Percentiles rank a stretch among this genome's conserved stretches.
Evolutionary conservation across 2,113 vertebrate species (phyloP).

Genomic region (Halichoeres trimaculatus): DNA sequence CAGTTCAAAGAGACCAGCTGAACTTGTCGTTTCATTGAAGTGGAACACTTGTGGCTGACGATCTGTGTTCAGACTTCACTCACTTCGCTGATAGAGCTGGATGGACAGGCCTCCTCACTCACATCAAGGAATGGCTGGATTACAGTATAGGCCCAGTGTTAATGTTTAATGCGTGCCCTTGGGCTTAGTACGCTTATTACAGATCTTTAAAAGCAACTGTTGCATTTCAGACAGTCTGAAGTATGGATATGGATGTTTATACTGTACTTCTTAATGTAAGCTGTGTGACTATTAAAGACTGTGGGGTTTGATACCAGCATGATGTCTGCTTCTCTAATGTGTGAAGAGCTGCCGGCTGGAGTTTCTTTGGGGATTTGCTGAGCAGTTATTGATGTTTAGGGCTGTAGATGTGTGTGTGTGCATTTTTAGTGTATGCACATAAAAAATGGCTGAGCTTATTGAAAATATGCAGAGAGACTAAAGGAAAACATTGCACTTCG

Average conservation of each 20-base stretch:
- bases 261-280: constrained; percentile 53
- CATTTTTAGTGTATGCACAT: constrained; percentile 25
- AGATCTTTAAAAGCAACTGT: constrained; percentile 68
- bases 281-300: constrained; percentile 53
- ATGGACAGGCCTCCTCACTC: constrained; percentile 50
- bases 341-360: constrained; percentile 49
- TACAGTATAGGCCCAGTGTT: constrained; percentile 68
- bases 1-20: constrained; percentile 29
- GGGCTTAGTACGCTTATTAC: constrained; percentile 67
- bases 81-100: constrained; percentile 28
- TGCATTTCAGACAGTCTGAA: constrained; percentile 58
- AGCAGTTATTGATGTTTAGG: constrained; percentile 44
- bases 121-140: constrained; percentile 64
- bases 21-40: constrained; percentile 12
- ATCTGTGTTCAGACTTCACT: constrained; percentile 10
- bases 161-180: constrained; percentile 76
- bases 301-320: constrained; percentile 59
- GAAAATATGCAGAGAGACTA: not conserved
- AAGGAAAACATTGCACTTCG: not conserved
- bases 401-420: constrained; percentile 34
- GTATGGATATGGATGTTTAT: constrained; percentile 55
- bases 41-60: constrained; percentile 9
- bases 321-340: constrained; percentile 64
- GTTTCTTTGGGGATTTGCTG: constrained; percentile 61
- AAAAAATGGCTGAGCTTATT: not conserved